Conservation (phyloP, 2,888 invertebrate species). For the Calameuta pallipes region DNA sequence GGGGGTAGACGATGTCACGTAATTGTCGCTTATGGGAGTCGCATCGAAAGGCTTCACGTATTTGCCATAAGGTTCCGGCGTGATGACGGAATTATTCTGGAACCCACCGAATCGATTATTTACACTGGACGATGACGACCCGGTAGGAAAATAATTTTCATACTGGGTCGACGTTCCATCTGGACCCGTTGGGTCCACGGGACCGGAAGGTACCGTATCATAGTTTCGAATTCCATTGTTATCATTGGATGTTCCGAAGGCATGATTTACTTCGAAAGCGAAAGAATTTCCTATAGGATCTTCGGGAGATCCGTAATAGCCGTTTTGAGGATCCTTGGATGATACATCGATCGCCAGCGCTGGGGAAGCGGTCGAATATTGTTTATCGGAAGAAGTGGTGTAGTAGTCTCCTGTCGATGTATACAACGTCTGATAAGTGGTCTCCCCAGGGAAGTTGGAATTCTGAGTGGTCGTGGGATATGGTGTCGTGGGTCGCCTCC, state of each 20-base stretch:
- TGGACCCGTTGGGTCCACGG: constrained; percentile 27
- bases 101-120: constrained; percentile 53
- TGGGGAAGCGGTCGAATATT: constrained; percentile 33
- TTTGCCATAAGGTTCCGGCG: constrained; percentile 67
- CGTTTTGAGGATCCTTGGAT: constrained; percentile 31
- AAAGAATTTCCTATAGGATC: constrained; percentile 46
- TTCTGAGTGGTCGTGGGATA: constrained; percentile 39
- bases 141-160: constrained; percentile 58
- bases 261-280: constrained; percentile 66
- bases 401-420: constrained; percentile 40
- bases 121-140: constrained; percentile 46
- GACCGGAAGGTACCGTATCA: constrained; percentile 21
- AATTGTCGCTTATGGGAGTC: constrained; percentile 59
- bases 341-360: constrained; percentile 29
- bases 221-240: neutral
- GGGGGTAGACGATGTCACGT: constrained; percentile 56
- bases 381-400: constrained; percentile 30
- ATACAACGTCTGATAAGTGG: constrained; percentile 38
- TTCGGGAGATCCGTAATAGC: constrained; percentile 16
- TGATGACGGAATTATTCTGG: constrained; percentile 66
- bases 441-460: constrained; percentile 33
- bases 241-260: constrained; percentile 49
- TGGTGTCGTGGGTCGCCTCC: constrained; percentile 50
- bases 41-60: constrained; percentile 68
- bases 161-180: constrained; percentile 39